phyloP scores from a whole-genome alignment of 2,797 vertebrate species.

The Stomatorhinus walkeri region DNA sequence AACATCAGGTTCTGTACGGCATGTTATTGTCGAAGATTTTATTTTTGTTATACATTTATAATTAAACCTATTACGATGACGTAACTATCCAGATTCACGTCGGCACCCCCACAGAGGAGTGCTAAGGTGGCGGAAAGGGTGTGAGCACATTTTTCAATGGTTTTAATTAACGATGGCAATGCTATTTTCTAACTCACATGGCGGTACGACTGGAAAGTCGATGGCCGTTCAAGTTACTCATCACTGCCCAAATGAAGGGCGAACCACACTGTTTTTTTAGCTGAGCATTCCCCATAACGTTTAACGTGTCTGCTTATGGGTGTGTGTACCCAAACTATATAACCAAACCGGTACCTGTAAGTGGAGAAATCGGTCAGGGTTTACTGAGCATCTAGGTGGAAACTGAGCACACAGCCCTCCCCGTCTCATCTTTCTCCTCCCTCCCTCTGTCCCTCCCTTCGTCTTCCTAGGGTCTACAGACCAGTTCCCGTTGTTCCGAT shows the following conservation, averaged over 20 bases:
- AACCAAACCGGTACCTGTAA: background rate
- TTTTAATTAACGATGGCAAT: background rate
- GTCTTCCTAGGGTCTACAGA: constrained; percentile 20
- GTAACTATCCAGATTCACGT: background rate
- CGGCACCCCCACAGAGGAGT: background rate
- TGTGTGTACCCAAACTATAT: background rate
- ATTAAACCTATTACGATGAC: background rate
- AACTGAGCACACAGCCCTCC: constrained; percentile 21
- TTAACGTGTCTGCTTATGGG: background rate
- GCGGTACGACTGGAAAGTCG: background rate
- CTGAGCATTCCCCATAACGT: background rate
- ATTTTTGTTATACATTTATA: background rate
- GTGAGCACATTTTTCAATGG: constrained; percentile 10
- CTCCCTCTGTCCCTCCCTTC: constrained; percentile 15
- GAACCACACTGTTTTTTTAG: background rate
- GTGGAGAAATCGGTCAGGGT: background rate
- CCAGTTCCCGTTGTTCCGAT: constrained; percentile 17
- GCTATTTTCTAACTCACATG: background rate
- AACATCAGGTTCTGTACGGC: background rate
- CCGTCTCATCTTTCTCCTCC: constrained; percentile 15
- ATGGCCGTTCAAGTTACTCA: constrained; percentile 12
- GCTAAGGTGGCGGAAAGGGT: constrained; percentile 21
- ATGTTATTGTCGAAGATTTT: background rate
- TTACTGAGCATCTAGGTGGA: constrained; percentile 9
- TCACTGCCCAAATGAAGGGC: background rate